Evolutionary conservation across 1,140 invertebrate species (phyloP), one percentile per base, ranked within the genome.

Genomic region (Prorops nasuta): DNA sequence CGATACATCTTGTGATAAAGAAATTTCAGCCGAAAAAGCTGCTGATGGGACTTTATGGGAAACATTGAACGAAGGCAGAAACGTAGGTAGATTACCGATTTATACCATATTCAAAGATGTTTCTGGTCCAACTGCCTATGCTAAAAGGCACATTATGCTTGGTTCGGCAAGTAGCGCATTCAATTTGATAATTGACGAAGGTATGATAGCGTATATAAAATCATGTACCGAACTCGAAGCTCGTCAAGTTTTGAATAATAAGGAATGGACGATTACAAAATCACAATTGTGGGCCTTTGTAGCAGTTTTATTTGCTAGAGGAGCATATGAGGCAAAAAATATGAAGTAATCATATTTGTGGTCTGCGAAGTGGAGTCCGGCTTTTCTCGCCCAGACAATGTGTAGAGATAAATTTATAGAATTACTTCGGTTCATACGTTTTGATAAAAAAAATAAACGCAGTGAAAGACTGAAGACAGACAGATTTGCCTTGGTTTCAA

Each of bases 401-500:
- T 48, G 34, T 39, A 55, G 63, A 54, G 47, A 64, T 49, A 6
- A 10, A 6, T 71, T 65, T 51, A 57, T 17, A 31, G 55, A 71
- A 57, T 73, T 74, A 56, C 55, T 68, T 56, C 46, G 17, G 16
- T 39, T 39, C 19, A 39, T 20, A 7, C 37, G 16, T 2, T 39
- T 19, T 20, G 37, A 39, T 39, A n/a, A 4, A 39, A 7, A 44
- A 43, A 64, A 58, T 48, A 43, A 68, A 31, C 54, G 69, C 21
- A 72, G 71, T 60, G 64, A 74, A 57, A 58, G 54, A 51, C 24
- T 28, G 24, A 4, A 28, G 24, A 28, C 24, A 18, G 54, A 70
- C 52, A 64, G 70, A 60, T 67, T 69, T 64, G 64, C 51, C 44
- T 37, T 71, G 35, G 52, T 60, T 21, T 67, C 58, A n/a, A 49